These are phyloP conservation scores for Rhynchonycteris naso DNA, from an alignment of 2,797 vertebrate species.

Conservation along the genomic window DNA sequence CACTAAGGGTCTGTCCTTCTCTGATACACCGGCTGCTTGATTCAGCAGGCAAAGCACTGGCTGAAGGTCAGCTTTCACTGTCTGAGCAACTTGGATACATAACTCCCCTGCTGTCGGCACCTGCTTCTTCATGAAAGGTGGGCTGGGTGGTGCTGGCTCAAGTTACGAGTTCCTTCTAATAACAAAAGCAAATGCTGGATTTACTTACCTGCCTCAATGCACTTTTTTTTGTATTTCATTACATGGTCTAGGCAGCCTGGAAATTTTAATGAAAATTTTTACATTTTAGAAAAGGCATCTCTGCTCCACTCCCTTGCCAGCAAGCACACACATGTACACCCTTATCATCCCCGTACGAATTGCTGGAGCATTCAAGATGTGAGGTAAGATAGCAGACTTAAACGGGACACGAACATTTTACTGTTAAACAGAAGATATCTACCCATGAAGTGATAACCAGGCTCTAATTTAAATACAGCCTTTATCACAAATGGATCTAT, in stretches of 20 bases:
- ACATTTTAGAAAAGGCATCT: conserved; percentile 45
- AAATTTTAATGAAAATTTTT: conserved; percentile 68
- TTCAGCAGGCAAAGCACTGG: neutral
- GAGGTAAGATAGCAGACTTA: neutral
- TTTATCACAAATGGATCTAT: neutral
- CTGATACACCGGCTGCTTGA: neutral
- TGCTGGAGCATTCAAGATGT: neutral
- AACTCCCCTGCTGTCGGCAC: neutral
- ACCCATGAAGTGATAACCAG: neutral
- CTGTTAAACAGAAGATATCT: conserved; percentile 26
- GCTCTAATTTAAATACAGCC: conserved; percentile 10
- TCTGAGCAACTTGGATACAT: neutral
- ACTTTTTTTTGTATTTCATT: conserved; percentile 75
- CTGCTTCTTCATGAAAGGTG: neutral
- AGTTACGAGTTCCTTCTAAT: neutral
- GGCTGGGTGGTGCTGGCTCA: neutral
- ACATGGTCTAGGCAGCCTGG: conserved; percentile 74
- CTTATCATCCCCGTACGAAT: neutral
- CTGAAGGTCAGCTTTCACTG: neutral
- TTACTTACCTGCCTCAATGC: conserved; percentile 70
- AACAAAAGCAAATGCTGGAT: conserved; percentile 23
- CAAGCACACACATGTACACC: neutral
- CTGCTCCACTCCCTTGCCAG: neutral
- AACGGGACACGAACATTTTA: conserved; percentile 16
- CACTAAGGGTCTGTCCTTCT: neutral